Evolutionary conservation across 2,888 invertebrate genomes (phyloP).

Genomic region (Papilio elwesi): DNA sequence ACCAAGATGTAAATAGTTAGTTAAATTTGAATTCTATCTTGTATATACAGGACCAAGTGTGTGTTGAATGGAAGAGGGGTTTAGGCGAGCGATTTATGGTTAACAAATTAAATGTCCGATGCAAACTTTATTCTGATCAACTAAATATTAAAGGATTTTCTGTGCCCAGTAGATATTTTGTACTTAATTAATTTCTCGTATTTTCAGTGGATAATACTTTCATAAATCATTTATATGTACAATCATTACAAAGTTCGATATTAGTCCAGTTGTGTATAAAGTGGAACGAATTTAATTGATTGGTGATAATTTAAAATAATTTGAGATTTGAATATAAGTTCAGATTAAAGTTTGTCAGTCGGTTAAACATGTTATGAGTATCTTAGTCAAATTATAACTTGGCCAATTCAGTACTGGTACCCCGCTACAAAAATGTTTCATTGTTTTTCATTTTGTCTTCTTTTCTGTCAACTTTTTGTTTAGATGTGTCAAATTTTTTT

Average conservation of each 20-base stretch:
- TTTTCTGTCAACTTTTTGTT: slow-evolving; percentile 33
- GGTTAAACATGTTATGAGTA: slow-evolving; percentile 36
- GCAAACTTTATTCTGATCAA: slow-evolving; percentile 43
- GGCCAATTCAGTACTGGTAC: slow-evolving; percentile 75
- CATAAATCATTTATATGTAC: neutral
- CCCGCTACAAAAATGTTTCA: slow-evolving; percentile 58
- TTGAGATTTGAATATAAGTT: slow-evolving; percentile 16
- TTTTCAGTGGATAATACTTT: neutral
- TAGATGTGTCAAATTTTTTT: slow-evolving; percentile 1
- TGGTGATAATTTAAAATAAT: neutral
- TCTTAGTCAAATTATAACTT: slow-evolving; percentile 70
- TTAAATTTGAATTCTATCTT: slow-evolving; percentile 72
- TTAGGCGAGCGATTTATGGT: slow-evolving; percentile 60
- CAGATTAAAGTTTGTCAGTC: slow-evolving; percentile 45
- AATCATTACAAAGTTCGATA: too few species aligned
- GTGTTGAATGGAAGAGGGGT: slow-evolving; percentile 55
- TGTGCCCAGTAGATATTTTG: slow-evolving; percentile 36
- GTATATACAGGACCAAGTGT: slow-evolving; percentile 80
- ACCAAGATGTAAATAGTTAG: slow-evolving; percentile 73
- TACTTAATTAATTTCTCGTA: neutral
- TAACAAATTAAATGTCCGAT: slow-evolving; percentile 47
- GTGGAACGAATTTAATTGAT: neutral
- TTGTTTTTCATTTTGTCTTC: slow-evolving; percentile 23
- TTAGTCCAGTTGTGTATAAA: neutral
- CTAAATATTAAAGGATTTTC: neutral